Evolutionary conservation across 2,113 vertebrate species (phyloP).

Genomic region (Telmatochromis sp.): DNA sequence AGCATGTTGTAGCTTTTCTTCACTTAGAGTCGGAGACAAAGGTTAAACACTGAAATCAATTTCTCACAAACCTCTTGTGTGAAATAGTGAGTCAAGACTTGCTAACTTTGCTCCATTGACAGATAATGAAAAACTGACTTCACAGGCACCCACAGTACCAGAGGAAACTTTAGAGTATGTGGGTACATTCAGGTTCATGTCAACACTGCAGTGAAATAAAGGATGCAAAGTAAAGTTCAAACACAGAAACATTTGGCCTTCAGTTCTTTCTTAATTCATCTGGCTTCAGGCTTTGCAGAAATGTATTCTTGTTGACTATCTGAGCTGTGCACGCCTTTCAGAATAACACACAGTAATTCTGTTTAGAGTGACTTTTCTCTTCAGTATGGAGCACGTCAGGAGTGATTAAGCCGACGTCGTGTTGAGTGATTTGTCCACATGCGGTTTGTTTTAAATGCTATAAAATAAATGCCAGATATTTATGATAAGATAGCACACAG

Average conservation of each 20-base stretch:
- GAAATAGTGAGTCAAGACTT: not conserved
- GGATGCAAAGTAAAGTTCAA: slow-evolving; percentile 18
- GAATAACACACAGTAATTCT: slow-evolving; percentile 5
- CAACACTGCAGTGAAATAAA: slow-evolving; percentile 16
- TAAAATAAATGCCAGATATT: not conserved
- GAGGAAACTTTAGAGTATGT: not conserved
- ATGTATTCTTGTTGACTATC: not conserved
- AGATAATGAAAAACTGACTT: slow-evolving; percentile 26
- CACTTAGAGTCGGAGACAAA: not conserved
- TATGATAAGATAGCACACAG: not conserved
- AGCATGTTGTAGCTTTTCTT: not conserved
- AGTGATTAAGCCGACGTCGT: not conserved
- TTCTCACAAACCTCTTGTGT: not conserved
- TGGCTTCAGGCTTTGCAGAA: not conserved
- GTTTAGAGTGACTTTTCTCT: slow-evolving; percentile 5
- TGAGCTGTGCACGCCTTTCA: not conserved
- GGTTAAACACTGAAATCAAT: not conserved
- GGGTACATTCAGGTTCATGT: not conserved
- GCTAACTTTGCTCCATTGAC: slow-evolving; percentile 5
- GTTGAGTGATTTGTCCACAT: not conserved
- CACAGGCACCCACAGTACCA: not conserved
- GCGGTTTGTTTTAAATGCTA: not conserved
- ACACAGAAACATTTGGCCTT: slow-evolving; percentile 8
- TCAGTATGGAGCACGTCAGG: not conserved
- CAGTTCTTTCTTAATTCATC: slow-evolving; percentile 4